These are phyloP conservation scores for Stegostoma tigrinum DNA, from an alignment of 2,113 vertebrate genomes.

Conservation along the genomic window DNA sequence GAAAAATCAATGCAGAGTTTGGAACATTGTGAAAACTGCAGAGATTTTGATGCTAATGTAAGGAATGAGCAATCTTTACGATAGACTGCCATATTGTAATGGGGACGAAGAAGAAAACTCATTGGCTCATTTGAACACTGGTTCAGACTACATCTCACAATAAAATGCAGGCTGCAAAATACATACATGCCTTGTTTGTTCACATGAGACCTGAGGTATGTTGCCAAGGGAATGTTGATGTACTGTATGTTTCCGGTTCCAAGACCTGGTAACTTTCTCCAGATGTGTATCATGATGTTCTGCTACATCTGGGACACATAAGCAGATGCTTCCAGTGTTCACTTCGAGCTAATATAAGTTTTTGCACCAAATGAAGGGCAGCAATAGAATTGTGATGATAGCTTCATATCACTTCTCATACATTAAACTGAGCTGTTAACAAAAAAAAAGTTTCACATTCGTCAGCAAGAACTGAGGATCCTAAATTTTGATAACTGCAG, in stretches of 20 bases:
- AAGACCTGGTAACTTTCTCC: constrained; percentile 29
- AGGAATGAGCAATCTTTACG: neutral
- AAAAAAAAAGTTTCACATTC: neutral
- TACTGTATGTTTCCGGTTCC: constrained; percentile 28
- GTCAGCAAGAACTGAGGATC: neutral
- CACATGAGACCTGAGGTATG: constrained; percentile 24
- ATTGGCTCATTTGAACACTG: neutral
- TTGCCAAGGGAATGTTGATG: constrained; percentile 27
- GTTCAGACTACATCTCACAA: constrained; percentile 7
- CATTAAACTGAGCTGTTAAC: neutral
- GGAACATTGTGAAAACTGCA: neutral
- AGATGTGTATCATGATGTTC: constrained; percentile 31
- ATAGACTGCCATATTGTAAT: neutral
- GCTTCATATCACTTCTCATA: neutral
- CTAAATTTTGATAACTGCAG: neutral
- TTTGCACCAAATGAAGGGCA: neutral
- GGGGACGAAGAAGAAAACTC: neutral
- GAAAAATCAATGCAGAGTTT: neutral
- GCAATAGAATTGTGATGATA: neutral
- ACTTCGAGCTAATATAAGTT: constrained; percentile 1
- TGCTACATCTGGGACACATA: constrained; percentile 32
- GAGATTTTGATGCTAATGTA: neutral
- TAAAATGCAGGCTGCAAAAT: neutral
- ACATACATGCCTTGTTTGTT: neutral
- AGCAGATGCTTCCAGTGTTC: constrained; percentile 14